Evolutionary conservation across 2,797 vertebrate species (phyloP).

Genomic region (Vespertilio murinus): DNA sequence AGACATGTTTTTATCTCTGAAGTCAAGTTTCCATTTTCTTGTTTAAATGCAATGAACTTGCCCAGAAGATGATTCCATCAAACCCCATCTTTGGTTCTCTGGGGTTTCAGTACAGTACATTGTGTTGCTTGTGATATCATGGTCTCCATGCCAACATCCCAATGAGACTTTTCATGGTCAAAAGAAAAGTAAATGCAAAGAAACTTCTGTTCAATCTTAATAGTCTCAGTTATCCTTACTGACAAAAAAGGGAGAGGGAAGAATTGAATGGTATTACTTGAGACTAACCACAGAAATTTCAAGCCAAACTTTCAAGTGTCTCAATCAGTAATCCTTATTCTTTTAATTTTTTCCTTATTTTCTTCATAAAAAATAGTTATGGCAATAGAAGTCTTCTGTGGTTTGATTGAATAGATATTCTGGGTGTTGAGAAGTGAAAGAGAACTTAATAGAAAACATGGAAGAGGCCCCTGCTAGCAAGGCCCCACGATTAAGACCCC

Average conservation of each 20-base stretch:
- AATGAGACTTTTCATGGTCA: slow-evolving; percentile 38
- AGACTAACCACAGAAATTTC: not conserved
- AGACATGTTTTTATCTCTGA: slow-evolving; percentile 21
- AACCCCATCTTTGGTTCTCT: slow-evolving; percentile 23
- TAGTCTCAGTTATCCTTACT: slow-evolving; percentile 16
- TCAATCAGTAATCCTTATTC: not conserved
- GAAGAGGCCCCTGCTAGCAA: not conserved
- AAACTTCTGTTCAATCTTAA: slow-evolving; percentile 37
- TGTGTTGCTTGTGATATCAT: slow-evolving; percentile 21
- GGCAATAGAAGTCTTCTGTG: not conserved
- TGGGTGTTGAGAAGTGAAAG: not conserved
- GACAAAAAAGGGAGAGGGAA: not conserved
- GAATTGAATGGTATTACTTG: slow-evolving; percentile 6
- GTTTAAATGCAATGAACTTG: slow-evolving; percentile 38
- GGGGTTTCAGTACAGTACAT: not conserved
- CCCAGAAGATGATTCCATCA: slow-evolving; percentile 38
- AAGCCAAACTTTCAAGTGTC: not conserved
- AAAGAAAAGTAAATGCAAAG: slow-evolving; percentile 62
- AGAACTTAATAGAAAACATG: not conserved
- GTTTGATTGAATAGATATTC: not conserved
- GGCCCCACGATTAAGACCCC: not conserved
- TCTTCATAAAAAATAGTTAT: not conserved
- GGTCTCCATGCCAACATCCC: slow-evolving; percentile 53
- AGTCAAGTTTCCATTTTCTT: slow-evolving; percentile 32
- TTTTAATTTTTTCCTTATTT: not conserved